Evolutionary conservation across 37 sponge, comb jelly and placozoan species (phyloP), one percentile per base, ranked within the genome.

Genomic region (Tethya wilhelma): DNA sequence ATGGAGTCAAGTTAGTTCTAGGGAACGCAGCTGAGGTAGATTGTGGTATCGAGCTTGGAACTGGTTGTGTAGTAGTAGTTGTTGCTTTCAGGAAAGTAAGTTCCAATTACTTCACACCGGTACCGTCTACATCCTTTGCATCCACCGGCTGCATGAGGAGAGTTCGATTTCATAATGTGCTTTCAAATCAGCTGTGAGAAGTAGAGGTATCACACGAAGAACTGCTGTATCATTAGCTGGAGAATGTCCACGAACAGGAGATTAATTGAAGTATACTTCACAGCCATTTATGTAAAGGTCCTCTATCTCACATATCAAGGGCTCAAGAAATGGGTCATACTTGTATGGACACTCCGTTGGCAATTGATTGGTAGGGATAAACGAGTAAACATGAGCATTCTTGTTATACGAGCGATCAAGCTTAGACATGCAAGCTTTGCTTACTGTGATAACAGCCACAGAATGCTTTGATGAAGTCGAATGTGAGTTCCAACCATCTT

Each of bases 141-240:
- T 2, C 77, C 77, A 3, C 77, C 77, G 2, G 73, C 43, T 11
- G 41, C 33, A n/a, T n/a, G n/a, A n/a, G 3, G 73, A 42, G 3
- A 71, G 44, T 41, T 45, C 73, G 26, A 76, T 76, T 12, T 76
- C 77, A 58, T 34, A 32, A 58, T 76, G 77, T 34, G 77, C 77
- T 38, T 76, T 76, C 2, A 42, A 62, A 45, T 76, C 77, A 58
- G 77, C 77, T 32, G 77, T 76, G 29, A 59, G 40, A 0, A 76
- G 34, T 0, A 76, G 62, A 34, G 77, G 77, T 19, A 76, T 17
- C 1, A 57, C 1, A 7, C 63, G 33, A 6, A 76, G 25, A 20
- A 7, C n/a, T 8, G 63, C 37, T 32, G 40, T 36, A 11, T 57
- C 62, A 58, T 59, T 31, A 8, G 1, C 1, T 2, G 30, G 60